Evolutionary conservation across 2,797 vertebrate species (phyloP), one percentile per base, ranked within the genome.

Genomic region (Enteromius argenteus): DNA sequence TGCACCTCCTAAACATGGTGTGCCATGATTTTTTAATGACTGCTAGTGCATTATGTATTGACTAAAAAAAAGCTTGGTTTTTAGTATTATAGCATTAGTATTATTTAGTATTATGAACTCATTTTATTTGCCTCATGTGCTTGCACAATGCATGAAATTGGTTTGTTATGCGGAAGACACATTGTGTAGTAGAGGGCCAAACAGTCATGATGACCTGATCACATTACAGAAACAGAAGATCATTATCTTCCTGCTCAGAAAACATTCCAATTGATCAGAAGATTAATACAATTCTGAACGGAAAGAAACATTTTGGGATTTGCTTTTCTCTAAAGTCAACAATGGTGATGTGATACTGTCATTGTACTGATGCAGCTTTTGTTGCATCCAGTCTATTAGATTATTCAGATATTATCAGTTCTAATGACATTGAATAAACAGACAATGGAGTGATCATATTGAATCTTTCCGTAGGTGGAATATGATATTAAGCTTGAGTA

Each of bases 401-500:
- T 69, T 19, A 80, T 42, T 19, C 35, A 9, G 66, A 72, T 72
- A 32, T 17, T 13, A 64, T 74, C n/a, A 30, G n/a, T 69, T 68
- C 10, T 42, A 37, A 51, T 1, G 8, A 49, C 30, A 49, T 19
- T 3, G 19, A 74, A 62, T 80, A 49, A 11, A 49, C 7, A 60
- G 8, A 49, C 27, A 5, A 74, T 46, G 6, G 21, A 64, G 42
- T 64, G 39, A 14, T 21, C 69, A 62, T 72, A 42, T 46, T 23
- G 21, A 58, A 37, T 21, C 14, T 30, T 35, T 74, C 32, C 64
- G 56, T 49, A 49, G 30, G 58, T 64, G 80, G 30, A 82, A 74
- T 74, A 39, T 74, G 80, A 82, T 82, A 82, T 82, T 74, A 51
- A 23, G 69, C 69, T 74, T 37, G 42, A 10, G 69, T 51, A 81